Evolutionary conservation across 2,888 invertebrate genomes (phyloP).

Genomic region (Mamestra brassicae): DNA sequence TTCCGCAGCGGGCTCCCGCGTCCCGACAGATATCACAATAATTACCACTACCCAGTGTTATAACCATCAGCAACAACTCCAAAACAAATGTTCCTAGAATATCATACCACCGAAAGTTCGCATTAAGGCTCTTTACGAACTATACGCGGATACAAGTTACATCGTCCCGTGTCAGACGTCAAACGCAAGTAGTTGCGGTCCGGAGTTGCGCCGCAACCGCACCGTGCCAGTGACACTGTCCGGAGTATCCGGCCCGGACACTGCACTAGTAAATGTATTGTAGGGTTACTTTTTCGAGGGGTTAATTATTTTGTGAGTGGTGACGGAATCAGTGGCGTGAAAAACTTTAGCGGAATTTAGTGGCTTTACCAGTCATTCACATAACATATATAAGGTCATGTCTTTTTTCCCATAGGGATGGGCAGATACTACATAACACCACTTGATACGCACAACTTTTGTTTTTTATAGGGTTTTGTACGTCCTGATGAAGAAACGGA

Average conservation of each 20-base stretch:
- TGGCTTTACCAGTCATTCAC: too few species aligned
- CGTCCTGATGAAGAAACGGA: too few species aligned
- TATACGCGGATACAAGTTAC: slow-evolving; percentile 41
- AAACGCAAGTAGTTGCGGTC: slow-evolving; percentile 68
- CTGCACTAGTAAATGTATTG: slow-evolving; percentile 36
- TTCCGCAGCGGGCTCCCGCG: too few species aligned
- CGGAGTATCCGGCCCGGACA: slow-evolving; percentile 24
- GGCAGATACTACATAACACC: too few species aligned
- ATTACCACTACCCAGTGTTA: background rate
- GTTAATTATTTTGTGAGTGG: background rate
- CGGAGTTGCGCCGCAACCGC: slow-evolving; percentile 55
- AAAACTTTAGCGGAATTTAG: too few species aligned
- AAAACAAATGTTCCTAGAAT: background rate
- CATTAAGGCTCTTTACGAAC: slow-evolving; percentile 28
- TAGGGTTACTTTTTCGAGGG: slow-evolving; percentile 14
- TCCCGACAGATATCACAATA: background rate
- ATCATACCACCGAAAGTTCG: slow-evolving; percentile 1
- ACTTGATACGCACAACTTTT: too few species aligned
- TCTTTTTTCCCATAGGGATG: too few species aligned
- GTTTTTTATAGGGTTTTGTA: too few species aligned
- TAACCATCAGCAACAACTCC: background rate
- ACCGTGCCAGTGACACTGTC: slow-evolving; percentile 59
- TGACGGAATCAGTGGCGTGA: too few species aligned
- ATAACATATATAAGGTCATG: too few species aligned
- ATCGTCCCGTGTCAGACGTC: slow-evolving; percentile 58